A percentile compares a stretch with the other conserved stretches of the same genome.
Evolutionary conservation across 2,113 vertebrate species (phyloP).

Genomic region (Sceloporus tristichus): DNA sequence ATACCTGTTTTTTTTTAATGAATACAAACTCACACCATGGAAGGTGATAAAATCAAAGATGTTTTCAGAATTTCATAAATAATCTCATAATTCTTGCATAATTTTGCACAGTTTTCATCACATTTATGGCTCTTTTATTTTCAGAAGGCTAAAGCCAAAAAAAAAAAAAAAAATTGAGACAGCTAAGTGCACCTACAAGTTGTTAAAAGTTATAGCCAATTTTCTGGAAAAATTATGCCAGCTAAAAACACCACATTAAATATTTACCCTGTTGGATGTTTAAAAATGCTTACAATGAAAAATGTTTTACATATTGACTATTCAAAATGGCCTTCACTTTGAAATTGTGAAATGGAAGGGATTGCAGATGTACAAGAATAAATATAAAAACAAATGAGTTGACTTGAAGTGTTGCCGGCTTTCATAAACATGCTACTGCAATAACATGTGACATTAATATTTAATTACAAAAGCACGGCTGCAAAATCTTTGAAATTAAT

Average conservation of each 20-base stretch:
- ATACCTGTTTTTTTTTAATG: conserved; percentile 39
- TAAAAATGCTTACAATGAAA: conserved; percentile 88
- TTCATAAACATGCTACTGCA: conserved; percentile 92
- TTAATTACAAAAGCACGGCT: conserved; percentile 93
- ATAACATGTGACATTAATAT: conserved; percentile 94
- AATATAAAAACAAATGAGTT: conserved; percentile 92
- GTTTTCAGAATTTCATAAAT: conserved; percentile 75
- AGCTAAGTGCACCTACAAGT: conserved; percentile 86
- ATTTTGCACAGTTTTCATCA: conserved; percentile 78
- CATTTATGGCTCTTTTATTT: conserved; percentile 85
- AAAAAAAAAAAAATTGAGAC: conserved; percentile 69
- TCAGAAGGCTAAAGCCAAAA: conserved; percentile 82
- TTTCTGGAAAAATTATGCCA: conserved; percentile 87
- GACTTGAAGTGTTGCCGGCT: conserved; percentile 90
- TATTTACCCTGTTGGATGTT: conserved; percentile 88
- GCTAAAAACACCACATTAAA: conserved; percentile 89
- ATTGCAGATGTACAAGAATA: conserved; percentile 89
- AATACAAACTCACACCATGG: conserved; percentile 6
- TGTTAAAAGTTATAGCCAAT: conserved; percentile 88
- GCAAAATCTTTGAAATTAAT: conserved; percentile 94
- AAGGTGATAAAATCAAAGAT: conserved; percentile 62
- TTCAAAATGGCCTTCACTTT: conserved; percentile 89
- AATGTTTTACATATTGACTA: conserved; percentile 86
- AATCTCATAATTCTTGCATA: conserved; percentile 70
- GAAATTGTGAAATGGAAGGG: conserved; percentile 87